A percentile compares a stretch with the other conserved stretches of the same genome.
Conservation (phyloP, 2,888 invertebrate species). For the Linnaemya tessellans region DNA sequence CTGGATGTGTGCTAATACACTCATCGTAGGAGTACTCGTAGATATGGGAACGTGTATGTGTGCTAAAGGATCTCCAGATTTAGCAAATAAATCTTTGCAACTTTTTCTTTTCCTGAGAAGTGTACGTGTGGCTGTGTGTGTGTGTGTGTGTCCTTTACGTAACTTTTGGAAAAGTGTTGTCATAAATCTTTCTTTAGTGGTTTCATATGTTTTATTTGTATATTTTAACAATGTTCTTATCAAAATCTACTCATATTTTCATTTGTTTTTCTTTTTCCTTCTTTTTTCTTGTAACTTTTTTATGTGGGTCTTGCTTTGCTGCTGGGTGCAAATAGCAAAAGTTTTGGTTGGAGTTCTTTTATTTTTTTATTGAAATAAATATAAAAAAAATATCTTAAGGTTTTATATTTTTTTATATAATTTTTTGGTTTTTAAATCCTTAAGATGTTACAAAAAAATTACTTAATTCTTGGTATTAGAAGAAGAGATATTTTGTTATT, state of each 20-base stretch:
- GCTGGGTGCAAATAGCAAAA: constrained; percentile 32
- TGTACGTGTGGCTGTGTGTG: too few relatives aligned
- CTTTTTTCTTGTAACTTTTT: constrained; percentile 1
- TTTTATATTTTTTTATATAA: too few relatives aligned
- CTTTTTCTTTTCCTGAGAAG: background rate
- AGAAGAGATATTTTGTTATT: background rate
- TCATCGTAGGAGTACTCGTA: background rate
- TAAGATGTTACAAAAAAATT: background rate
- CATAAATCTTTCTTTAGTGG: constrained; percentile 72
- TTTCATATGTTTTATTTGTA: constrained; percentile 69
- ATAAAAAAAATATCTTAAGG: background rate
- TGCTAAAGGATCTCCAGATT: background rate
- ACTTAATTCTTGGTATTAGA: background rate
- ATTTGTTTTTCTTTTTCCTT: constrained; percentile 2
- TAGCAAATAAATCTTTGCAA: constrained; percentile 32
- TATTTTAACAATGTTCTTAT: constrained; percentile 61
- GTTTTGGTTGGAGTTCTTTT: constrained; percentile 18
- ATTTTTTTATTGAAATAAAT: background rate
- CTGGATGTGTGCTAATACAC: background rate
- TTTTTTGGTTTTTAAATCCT: background rate
- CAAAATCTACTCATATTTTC: constrained; percentile 58
- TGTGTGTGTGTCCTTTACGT: background rate
- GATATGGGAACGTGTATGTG: background rate
- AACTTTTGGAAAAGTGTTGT: constrained; percentile 62
- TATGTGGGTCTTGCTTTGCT: constrained; percentile 6